Conservation (phyloP, 2,797 vertebrate genomes). For the Chaetodon trifasciatus region DNA sequence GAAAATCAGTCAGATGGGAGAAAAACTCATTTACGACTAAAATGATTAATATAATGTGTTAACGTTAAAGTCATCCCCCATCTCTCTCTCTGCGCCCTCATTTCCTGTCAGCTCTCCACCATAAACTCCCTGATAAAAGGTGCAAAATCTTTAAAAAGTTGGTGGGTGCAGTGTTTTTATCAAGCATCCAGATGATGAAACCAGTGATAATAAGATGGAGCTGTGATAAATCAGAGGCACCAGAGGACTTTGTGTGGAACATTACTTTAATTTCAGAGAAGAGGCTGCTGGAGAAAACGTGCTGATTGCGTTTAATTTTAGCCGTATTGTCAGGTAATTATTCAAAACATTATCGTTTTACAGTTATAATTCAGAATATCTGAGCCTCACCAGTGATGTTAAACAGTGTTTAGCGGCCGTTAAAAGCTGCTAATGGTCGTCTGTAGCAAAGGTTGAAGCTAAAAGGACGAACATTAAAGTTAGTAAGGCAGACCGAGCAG, state of each 20-base stretch:
- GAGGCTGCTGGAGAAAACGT: neutral
- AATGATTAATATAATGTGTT: slow-evolving; percentile 11
- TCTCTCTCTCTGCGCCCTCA: neutral
- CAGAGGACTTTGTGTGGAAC: neutral
- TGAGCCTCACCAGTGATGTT: slow-evolving; percentile 25
- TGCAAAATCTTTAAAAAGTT: neutral
- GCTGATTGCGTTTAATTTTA: slow-evolving; percentile 10
- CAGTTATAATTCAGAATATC: slow-evolving; percentile 28
- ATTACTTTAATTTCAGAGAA: neutral
- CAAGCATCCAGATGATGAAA: neutral
- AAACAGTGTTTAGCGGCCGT: slow-evolving; percentile 40
- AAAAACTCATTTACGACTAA: neutral
- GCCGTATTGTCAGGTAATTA: slow-evolving; percentile 23
- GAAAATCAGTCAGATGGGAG: neutral
- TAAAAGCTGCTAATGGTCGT: slow-evolving; percentile 56
- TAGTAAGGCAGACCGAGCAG: slow-evolving; percentile 43
- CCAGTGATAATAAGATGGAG: neutral
- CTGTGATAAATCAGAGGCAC: neutral
- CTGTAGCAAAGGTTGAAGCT: slow-evolving; percentile 49
- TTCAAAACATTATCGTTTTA: slow-evolving; percentile 11
- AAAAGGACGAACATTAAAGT: slow-evolving; percentile 62
- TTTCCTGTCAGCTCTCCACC: neutral
- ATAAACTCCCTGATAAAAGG: neutral
- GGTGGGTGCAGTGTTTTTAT: neutral
- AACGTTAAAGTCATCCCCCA: neutral